Percentiles rank a stretch among this genome's conserved stretches.
Conservation (phyloP, 2,797 vertebrate genomes). For the Urocyon cinereoargenteus region DNA sequence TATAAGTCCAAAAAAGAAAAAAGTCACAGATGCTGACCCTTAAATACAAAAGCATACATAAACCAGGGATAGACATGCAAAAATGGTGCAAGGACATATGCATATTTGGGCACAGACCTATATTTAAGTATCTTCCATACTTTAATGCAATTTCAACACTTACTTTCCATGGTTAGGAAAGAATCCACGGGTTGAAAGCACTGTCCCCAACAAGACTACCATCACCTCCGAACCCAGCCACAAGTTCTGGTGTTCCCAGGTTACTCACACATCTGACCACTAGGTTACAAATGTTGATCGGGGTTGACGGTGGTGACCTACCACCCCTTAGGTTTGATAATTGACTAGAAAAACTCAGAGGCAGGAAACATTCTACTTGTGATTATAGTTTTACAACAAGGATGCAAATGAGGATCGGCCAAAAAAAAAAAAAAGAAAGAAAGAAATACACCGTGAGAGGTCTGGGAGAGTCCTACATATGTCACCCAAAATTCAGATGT, state of each 20-base stretch:
- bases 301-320: no score
- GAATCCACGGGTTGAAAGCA: neutral
- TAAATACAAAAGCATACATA: neutral
- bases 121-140: neutral
- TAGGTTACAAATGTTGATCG: rapidly evolving
- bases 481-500: neutral
- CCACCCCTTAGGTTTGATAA: neutral
- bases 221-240: neutral
- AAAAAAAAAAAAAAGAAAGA: neutral
- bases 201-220: neutral
- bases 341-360: neutral
- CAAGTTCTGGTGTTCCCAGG: neutral
- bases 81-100: neutral
- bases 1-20: neutral
- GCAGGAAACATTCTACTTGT: neutral
- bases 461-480: neutral
- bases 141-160: neutral
- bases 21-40: neutral
- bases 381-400: neutral
- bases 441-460: neutral
- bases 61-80: neutral
- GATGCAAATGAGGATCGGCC: neutral
- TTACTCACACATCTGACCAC: neutral
- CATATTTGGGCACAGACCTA: neutral
- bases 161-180: neutral